A percentile compares a stretch with the other conserved stretches of the same genome.
Conservation (phyloP, 1,140 invertebrate species). For the Rhopalosiphum maidis region DNA sequence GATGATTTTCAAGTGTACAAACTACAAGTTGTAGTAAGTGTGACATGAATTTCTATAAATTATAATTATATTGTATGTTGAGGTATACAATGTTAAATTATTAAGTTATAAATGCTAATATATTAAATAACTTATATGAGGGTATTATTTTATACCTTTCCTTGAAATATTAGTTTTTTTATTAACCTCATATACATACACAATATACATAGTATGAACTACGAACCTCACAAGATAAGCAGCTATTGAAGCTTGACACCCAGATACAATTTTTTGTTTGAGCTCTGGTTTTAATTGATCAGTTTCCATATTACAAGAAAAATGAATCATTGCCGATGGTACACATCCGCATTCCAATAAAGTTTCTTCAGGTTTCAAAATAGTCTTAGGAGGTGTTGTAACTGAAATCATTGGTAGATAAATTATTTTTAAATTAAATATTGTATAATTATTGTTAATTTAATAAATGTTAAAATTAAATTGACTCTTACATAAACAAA, state of each 20-base stretch:
- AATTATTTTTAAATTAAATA: conserved; percentile 12
- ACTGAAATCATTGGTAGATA: conserved; percentile 64
- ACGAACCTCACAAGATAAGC: conserved; percentile 49
- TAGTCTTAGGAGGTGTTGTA: conserved; percentile 76
- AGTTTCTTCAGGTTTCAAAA: conserved; percentile 67
- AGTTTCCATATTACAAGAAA: conserved; percentile 61
- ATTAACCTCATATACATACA: neutral
- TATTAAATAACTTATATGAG: neutral
- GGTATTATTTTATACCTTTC: neutral
- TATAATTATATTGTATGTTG: neutral
- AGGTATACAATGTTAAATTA: neutral
- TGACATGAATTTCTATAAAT: too few relatives aligned
- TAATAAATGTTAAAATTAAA: neutral
- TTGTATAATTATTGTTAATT: neutral
- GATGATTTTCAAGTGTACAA: too few relatives aligned
- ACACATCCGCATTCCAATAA: conserved; percentile 75
- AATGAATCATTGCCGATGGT: conserved; percentile 78
- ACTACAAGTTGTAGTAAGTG: too few relatives aligned
- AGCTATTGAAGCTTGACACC: conserved; percentile 49
- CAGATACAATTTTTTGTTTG: conserved; percentile 21
- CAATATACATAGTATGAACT: neutral
- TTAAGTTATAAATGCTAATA: too few relatives aligned
- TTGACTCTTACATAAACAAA: conserved; percentile 74
- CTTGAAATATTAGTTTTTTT: neutral
- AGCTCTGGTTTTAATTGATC: conserved; percentile 41